Conservation (phyloP, 2,888 invertebrate species). For the Lepidonotus clava region DNA sequence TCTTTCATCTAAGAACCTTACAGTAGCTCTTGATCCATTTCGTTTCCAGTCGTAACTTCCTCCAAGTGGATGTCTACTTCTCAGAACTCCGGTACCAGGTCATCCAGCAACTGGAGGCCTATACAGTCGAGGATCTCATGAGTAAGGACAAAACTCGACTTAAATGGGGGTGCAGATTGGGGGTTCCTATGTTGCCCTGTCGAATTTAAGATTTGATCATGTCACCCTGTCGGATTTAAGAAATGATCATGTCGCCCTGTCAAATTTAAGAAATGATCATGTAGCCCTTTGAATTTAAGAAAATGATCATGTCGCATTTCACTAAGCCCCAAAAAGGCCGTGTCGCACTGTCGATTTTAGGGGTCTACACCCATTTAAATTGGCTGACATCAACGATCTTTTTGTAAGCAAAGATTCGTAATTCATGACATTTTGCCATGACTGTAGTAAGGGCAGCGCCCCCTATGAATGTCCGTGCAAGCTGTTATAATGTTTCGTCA, state of each 20-base stretch:
- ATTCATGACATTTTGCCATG: too few relatives aligned
- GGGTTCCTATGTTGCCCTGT: background rate
- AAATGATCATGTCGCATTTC: background rate
- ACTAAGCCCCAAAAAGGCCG: background rate
- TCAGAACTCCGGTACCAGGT: constrained; percentile 20
- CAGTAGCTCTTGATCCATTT: background rate
- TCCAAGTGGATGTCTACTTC: constrained; percentile 45
- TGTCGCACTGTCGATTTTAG: too few relatives aligned
- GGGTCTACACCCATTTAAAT: too few relatives aligned
- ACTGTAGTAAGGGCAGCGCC: too few relatives aligned
- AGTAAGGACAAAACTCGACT: background rate
- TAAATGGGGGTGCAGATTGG: background rate
- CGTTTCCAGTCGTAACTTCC: constrained; percentile 33
- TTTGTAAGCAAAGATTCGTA: too few relatives aligned
- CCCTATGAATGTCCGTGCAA: too few relatives aligned
- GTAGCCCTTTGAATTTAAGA: background rate
- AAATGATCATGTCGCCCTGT: background rate
- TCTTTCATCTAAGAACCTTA: background rate
- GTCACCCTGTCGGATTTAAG: background rate
- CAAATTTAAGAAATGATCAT: background rate
- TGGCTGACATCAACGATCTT: too few relatives aligned
- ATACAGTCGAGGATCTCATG: constrained; percentile 4
- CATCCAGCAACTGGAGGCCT: constrained; percentile 18
- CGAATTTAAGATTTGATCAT: background rate
- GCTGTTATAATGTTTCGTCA: too few relatives aligned